These are phyloP conservation scores for Mycetomoellerius zeteki DNA, from an alignment of 1,140 invertebrate genomes.

Conservation along the genomic window DNA sequence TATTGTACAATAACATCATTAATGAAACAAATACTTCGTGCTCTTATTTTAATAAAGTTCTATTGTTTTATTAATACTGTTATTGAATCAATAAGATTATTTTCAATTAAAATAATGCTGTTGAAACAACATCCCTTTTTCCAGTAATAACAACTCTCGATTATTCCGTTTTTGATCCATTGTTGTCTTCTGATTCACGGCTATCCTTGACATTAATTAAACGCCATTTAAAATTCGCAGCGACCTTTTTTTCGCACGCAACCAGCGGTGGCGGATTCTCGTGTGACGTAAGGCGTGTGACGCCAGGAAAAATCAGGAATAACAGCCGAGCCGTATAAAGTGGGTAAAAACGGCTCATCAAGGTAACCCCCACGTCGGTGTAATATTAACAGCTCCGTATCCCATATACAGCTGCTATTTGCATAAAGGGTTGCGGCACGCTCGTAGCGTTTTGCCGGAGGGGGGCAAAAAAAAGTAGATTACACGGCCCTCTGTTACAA, in stretches of 20 bases:
- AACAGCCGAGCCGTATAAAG: constrained; percentile 39
- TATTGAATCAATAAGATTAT: too few species aligned
- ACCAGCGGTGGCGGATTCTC: not conserved
- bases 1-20: too few species aligned
- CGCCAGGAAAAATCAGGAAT: constrained; percentile 59
- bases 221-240: constrained; percentile 16
- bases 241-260: constrained; percentile 29
- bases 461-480: constrained; percentile 29
- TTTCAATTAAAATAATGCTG: too few species aligned
- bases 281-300: constrained; percentile 44
- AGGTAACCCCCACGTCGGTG: constrained; percentile 55
- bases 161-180: not conserved
- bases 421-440: constrained; percentile 52
- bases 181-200: constrained; percentile 1
- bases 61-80: too few species aligned
- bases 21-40: too few species aligned
- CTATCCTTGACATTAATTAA: constrained; percentile 35
- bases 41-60: too few species aligned
- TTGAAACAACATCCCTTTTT: too few species aligned
- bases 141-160: too few species aligned
- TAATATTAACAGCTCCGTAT: constrained; percentile 53
- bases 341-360: constrained; percentile 51
- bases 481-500: constrained; percentile 30
- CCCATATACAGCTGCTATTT: constrained; percentile 56
- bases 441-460: not conserved